A percentile compares a stretch with the other conserved stretches of the same genome.
Evolutionary conservation across 2,888 invertebrate species (phyloP).

Genomic region (Penaeus monodon): DNA sequence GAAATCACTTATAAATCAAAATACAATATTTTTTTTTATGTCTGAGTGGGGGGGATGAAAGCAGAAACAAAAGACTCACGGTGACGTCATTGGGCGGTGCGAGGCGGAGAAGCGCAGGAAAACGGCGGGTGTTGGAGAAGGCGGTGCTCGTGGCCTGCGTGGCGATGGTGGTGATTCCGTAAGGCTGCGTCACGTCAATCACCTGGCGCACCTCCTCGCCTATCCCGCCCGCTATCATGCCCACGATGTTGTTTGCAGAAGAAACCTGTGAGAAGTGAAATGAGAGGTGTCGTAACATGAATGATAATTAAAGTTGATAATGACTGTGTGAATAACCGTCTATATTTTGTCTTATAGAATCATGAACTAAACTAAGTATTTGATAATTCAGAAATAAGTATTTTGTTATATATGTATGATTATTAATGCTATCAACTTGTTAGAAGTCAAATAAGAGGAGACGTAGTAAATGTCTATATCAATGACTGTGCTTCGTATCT

Average conservation of each 20-base stretch:
- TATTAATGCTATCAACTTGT: no score
- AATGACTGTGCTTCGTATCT: no score
- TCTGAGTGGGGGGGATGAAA: background rate
- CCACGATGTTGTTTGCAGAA: conserved; percentile 55
- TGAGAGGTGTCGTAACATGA: background rate
- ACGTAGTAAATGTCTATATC: no score
- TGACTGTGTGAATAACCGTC: no score
- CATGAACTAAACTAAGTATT: no score
- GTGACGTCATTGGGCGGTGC: conserved; percentile 53
- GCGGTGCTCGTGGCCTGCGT: conserved; percentile 50
- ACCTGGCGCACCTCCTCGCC: conserved; percentile 58
- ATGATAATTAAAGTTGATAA: no score
- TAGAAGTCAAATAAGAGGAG: no score
- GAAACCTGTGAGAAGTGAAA: conserved; percentile 43
- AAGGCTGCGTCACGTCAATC: conserved; percentile 63
- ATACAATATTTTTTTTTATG: no score
- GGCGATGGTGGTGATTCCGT: conserved; percentile 60
- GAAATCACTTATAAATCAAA: no score
- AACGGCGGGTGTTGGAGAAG: conserved; percentile 54
- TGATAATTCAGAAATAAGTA: no score
- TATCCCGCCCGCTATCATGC: conserved; percentile 49
- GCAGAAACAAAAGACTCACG: conserved; percentile 23
- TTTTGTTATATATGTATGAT: no score
- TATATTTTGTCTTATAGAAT: no score
- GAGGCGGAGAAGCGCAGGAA: conserved; percentile 56